Percentiles rank a stretch among this genome's conserved stretches.
Conservation (phyloP, 2,113 vertebrate genomes). For the Orycteropus afer region DNA sequence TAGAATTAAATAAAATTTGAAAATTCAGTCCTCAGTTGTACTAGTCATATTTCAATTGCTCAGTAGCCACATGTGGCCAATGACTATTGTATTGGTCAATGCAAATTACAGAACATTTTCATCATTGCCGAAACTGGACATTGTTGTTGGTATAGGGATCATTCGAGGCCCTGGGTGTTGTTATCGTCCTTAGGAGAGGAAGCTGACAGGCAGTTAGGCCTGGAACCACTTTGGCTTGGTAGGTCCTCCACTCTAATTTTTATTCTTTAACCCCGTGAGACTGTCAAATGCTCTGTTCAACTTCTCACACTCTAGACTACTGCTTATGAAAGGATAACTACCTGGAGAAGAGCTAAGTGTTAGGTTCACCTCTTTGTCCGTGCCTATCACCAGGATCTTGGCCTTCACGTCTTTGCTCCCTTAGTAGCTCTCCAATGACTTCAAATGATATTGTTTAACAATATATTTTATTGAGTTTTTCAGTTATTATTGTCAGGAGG, state of each 20-base stretch:
- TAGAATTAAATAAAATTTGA: not conserved
- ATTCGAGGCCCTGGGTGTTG: not conserved
- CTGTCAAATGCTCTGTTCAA: not conserved
- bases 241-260: not conserved
- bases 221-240: not conserved
- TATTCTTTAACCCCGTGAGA: not conserved
- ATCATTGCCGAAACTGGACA: not conserved
- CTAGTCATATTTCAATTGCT: not conserved
- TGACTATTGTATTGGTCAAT: not conserved
- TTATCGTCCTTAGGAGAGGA: not conserved
- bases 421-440: constrained; percentile 22
- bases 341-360: not conserved
- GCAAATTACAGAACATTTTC: not conserved
- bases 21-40: not conserved
- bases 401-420: not conserved
- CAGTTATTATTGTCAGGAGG: not conserved
- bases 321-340: not conserved
- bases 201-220: not conserved
- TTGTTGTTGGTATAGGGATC: not conserved
- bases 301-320: not conserved
- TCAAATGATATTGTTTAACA: not conserved
- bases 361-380: not conserved
- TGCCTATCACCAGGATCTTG: not conserved
- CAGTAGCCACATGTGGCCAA: not conserved
- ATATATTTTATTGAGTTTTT: not conserved